Conservation (phyloP, 1,140 invertebrate genomes). For the Psix sp. region DNA sequence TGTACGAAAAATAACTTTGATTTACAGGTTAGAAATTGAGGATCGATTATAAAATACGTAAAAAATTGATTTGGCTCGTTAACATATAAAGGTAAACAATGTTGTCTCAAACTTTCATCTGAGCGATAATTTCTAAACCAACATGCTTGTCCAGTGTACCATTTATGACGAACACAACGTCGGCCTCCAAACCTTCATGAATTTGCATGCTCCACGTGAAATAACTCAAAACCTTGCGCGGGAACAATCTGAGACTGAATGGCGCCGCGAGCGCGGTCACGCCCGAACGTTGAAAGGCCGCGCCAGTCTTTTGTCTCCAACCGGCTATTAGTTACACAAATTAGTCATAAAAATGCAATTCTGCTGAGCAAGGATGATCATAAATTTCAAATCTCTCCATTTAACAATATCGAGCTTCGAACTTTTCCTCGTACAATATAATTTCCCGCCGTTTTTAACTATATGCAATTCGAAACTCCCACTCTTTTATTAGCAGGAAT, state of each 20-base stretch:
- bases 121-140: not conserved
- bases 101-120: no score
- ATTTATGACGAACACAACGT: not conserved
- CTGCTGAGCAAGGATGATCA: conserved; percentile 33
- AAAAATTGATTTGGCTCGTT: no score
- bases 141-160: no score
- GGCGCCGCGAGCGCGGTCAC: conserved; percentile 58
- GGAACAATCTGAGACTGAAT: conserved; percentile 55
- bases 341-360: conserved; percentile 68
- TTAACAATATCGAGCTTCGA: not conserved
- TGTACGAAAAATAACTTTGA: no score
- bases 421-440: no score
- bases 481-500: no score
- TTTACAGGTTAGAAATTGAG: no score
- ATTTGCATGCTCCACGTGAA: conserved; percentile 34
- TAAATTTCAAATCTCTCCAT: conserved; percentile 46
- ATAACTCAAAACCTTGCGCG: conserved; percentile 39
- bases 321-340: conserved; percentile 71
- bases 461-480: not conserved
- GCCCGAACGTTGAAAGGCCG: conserved; percentile 40
- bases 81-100: no score
- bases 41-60: no score
- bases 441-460: no score
- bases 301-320: conserved; percentile 65
- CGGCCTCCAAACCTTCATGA: conserved; percentile 1